Conservation (phyloP, 2,888 invertebrate genomes). For the Drosophila sordidula region DNA sequence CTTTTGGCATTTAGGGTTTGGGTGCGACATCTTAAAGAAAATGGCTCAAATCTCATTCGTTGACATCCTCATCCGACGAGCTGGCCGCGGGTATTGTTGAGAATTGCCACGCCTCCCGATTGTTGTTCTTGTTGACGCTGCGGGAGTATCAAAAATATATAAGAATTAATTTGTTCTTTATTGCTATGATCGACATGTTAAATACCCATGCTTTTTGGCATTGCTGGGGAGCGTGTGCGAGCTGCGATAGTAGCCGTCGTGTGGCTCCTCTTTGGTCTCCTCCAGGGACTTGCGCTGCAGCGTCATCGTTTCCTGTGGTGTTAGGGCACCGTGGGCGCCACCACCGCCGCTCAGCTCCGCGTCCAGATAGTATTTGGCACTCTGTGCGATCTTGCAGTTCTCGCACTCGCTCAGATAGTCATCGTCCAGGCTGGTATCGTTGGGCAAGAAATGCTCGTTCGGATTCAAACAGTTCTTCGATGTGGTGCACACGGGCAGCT, state of each 20-base stretch:
- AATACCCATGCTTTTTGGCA: slow-evolving; percentile 86
- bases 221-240: slow-evolving; percentile 89
- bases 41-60: slow-evolving; percentile 86
- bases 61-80: slow-evolving; percentile 85
- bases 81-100: slow-evolving; percentile 88
- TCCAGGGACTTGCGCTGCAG: slow-evolving; percentile 87
- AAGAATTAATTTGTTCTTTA: background rate
- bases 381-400: slow-evolving; percentile 92
- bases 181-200: slow-evolving; percentile 6
- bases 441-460: slow-evolving; percentile 85
- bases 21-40: slow-evolving; percentile 82
- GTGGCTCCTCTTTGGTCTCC: slow-evolving; percentile 84
- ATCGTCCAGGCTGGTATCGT: slow-evolving; percentile 86
- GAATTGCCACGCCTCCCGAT: slow-evolving; percentile 87
- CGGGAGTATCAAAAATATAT: slow-evolving; percentile 9
- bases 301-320: slow-evolving; percentile 89
- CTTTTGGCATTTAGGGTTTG: slow-evolving; percentile 26
- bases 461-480: slow-evolving; percentile 85
- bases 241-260: slow-evolving; percentile 87
- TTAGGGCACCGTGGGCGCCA: slow-evolving; percentile 71
- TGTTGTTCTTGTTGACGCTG: slow-evolving; percentile 86
- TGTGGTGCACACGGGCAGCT: slow-evolving; percentile 85
- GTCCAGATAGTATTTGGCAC: slow-evolving; percentile 88
- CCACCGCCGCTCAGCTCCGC: slow-evolving; percentile 85
- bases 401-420: slow-evolving; percentile 94